Conservation (phyloP, 2,797 vertebrate genomes). For the Spheniscus humboldti region DNA sequence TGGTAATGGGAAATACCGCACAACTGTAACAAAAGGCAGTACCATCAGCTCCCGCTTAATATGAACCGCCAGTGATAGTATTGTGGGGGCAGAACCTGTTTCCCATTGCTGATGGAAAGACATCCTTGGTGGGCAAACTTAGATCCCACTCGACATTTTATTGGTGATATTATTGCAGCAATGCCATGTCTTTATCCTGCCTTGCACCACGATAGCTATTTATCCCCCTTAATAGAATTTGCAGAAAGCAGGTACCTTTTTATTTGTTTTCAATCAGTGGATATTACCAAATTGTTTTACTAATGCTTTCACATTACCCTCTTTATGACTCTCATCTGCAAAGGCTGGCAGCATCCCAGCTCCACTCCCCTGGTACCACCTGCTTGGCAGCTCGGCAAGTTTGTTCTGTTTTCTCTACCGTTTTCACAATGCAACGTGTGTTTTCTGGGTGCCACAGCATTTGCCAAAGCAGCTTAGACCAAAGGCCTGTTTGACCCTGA, state of each 20-base stretch:
- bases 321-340: background rate
- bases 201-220: background rate
- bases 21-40: background rate
- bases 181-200: background rate
- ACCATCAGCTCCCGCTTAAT: background rate
- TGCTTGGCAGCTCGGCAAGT: background rate
- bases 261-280: background rate
- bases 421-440: background rate
- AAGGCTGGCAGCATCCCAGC: background rate
- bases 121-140: background rate
- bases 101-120: background rate
- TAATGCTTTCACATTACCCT: background rate
- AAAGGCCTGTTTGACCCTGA: background rate
- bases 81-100: background rate
- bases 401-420: background rate
- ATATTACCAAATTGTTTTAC: background rate
- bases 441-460: background rate
- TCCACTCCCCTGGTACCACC: background rate
- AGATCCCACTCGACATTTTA: background rate
- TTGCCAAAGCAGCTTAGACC: background rate
- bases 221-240: background rate
- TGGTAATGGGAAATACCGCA: background rate
- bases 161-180: background rate
- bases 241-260: background rate
- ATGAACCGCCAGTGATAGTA: fast-evolving